A percentile compares a stretch with the other conserved stretches of the same genome.
phyloP scores from a whole-genome alignment of 2,888 invertebrate species.

The Cephus rjabovi region DNA sequence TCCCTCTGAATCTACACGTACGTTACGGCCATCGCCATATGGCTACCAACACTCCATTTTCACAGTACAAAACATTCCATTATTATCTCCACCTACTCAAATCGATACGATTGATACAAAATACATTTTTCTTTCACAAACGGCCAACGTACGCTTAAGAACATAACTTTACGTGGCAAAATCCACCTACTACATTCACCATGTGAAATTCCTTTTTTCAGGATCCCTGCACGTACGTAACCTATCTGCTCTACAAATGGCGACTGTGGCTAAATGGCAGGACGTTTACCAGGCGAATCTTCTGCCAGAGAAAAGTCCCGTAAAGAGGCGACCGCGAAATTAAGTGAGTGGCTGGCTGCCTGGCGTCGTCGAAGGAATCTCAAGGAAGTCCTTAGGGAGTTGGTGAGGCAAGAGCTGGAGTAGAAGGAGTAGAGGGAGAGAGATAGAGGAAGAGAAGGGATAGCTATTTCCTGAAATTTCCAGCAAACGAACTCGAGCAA shows the following conservation, averaged over 20 bases:
- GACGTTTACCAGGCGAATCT: background rate
- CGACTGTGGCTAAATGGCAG: background rate
- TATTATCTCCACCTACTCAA: background rate
- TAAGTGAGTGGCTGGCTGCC: background rate
- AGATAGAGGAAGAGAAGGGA: background rate
- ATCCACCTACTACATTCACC: background rate
- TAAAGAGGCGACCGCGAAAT: background rate
- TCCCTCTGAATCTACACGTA: background rate
- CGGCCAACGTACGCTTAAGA: background rate
- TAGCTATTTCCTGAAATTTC: background rate
- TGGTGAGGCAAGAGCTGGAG: background rate
- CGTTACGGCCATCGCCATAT: background rate
- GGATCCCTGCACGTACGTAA: background rate
- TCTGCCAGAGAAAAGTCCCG: background rate
- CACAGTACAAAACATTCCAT: background rate
- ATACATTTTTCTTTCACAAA: background rate
- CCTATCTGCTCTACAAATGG: background rate
- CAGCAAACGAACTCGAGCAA: conserved; percentile 34
- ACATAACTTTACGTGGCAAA: background rate
- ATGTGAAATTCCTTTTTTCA: background rate
- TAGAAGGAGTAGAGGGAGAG: background rate
- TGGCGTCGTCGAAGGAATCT: background rate
- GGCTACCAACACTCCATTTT: background rate
- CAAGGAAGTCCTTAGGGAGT: background rate
- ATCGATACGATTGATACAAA: background rate